These are phyloP conservation scores for Cacatua alba DNA, from an alignment of 2,113 vertebrate genomes.

Conservation along the genomic window DNA sequence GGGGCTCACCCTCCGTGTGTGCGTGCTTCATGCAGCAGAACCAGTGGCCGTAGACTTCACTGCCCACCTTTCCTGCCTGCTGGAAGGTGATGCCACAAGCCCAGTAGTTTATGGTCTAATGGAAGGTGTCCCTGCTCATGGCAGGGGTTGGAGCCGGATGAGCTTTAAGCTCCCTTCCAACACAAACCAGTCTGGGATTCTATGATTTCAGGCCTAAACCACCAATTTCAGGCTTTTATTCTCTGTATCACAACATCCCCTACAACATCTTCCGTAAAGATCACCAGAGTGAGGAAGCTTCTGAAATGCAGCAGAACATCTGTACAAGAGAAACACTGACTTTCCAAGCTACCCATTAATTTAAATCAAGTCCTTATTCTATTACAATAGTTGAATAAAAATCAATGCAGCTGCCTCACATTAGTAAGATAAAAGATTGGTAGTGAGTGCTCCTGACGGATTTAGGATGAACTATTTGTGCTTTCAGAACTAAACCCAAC, in stretches of 20 bases:
- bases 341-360: neutral
- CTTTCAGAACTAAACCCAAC: neutral
- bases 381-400: neutral
- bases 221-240: neutral
- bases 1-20: rapidly evolving
- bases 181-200: neutral
- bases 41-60: neutral
- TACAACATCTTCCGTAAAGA: no score
- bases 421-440: neutral
- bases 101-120: neutral
- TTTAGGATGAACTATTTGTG: neutral
- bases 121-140: neutral
- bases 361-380: neutral
- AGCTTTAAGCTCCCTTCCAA: neutral
- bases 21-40: rapidly evolving
- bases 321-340: neutral
- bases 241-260: rapidly evolving
- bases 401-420: neutral
- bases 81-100: rapidly evolving
- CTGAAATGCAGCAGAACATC: neutral
- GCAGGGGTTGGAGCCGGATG: neutral
- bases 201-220: neutral
- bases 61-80: neutral
- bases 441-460: neutral
- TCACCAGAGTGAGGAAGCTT: neutral